These are phyloP conservation scores for Gari tellinella DNA, from an alignment of 2,888 invertebrate species.

Conservation along the genomic window DNA sequence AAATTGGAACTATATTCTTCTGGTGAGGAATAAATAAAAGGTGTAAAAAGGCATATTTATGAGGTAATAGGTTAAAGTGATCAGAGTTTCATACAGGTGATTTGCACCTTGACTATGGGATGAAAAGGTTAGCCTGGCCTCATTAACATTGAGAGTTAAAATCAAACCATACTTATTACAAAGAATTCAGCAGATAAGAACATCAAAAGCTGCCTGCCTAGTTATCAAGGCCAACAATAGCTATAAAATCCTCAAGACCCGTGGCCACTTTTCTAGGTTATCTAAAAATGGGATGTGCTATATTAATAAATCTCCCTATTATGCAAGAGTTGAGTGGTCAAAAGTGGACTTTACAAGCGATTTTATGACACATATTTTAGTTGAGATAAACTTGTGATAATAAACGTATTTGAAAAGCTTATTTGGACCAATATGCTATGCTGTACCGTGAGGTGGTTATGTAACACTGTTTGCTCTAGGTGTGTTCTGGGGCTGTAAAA, in stretches of 20 bases:
- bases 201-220: too few relatives aligned
- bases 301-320: slow-evolving; percentile 55
- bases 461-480: slow-evolving; percentile 35
- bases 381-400: slow-evolving; percentile 54
- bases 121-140: too few relatives aligned
- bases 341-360: slow-evolving; percentile 52
- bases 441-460: slow-evolving; percentile 22
- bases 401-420: slow-evolving; percentile 57
- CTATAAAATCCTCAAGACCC: slow-evolving; percentile 5
- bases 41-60: too few relatives aligned
- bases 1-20: too few relatives aligned
- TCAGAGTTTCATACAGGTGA: too few relatives aligned
- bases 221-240: too few relatives aligned
- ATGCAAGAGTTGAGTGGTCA: slow-evolving; percentile 47
- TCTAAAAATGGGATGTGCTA: slow-evolving; percentile 50
- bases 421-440: slow-evolving; percentile 30
- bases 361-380: slow-evolving; percentile 61
- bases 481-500: slow-evolving; percentile 27
- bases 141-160: too few relatives aligned
- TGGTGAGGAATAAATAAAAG: too few relatives aligned
- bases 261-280: slow-evolving; percentile 26
- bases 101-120: too few relatives aligned
- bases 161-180: too few relatives aligned
- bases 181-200: too few relatives aligned
- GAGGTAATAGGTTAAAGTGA: too few relatives aligned